Percentiles rank a stretch among this genome's conserved stretches.
These are phyloP conservation scores for Allolobophora icterica DNA, from an alignment of 2,888 invertebrate species.

Conservation along the genomic window DNA sequence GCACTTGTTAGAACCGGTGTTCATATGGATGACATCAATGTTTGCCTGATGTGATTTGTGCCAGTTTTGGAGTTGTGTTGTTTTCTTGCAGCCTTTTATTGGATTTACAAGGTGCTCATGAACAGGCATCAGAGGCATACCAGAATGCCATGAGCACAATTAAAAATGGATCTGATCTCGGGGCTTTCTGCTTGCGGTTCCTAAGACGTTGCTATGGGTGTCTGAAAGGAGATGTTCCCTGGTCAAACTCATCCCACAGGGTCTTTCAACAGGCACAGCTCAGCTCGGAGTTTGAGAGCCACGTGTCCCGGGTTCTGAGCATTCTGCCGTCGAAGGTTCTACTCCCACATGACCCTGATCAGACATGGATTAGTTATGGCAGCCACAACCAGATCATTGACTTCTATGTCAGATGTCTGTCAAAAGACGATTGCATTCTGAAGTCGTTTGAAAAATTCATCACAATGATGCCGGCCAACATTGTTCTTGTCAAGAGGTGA, in stretches of 20 bases:
- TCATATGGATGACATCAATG: background rate
- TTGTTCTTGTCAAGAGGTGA: constrained; percentile 18
- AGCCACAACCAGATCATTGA: constrained; percentile 6
- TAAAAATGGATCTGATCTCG: constrained; percentile 13
- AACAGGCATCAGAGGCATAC: constrained; percentile 1
- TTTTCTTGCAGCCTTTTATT: constrained; percentile 20
- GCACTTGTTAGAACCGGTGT: background rate
- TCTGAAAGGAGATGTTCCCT: background rate
- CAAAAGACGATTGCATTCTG: background rate
- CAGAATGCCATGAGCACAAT: constrained; percentile 22
- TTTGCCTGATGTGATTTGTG: background rate
- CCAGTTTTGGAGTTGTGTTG: background rate
- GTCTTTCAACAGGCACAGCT: background rate
- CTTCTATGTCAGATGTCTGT: background rate
- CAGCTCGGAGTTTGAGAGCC: background rate
- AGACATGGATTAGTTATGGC: background rate
- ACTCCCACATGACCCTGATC: constrained; percentile 1
- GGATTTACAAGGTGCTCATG: constrained; percentile 27
- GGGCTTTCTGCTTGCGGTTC: constrained; percentile 20
- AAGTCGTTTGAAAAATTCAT: constrained; percentile 12
- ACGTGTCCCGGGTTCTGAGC: background rate
- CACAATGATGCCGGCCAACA: background rate
- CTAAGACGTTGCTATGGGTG: background rate
- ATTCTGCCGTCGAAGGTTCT: background rate
- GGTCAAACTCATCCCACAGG: background rate